Evolutionary conservation across 2,888 invertebrate species (phyloP), one percentile per base, ranked within the genome.

Genomic region (Phyllotreta striolata): DNA sequence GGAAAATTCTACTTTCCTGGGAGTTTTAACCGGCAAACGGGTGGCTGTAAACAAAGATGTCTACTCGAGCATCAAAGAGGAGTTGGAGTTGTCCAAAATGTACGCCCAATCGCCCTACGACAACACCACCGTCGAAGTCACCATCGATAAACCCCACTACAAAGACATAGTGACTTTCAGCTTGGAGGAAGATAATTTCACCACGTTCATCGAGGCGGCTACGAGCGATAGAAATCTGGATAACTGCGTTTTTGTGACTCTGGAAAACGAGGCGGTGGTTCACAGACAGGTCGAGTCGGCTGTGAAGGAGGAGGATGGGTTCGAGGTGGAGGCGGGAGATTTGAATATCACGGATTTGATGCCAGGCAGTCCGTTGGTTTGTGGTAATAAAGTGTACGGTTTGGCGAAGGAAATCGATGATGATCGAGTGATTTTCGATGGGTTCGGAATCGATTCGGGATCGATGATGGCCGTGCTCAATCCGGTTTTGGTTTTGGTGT

Each of bases 361-460:
- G 43, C 34, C 62, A 38, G 73, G 73, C 0, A 72, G 72, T 62
- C 67, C 72, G 0, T 52, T 73, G 38, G 64, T 73, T 49, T 73
- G 73, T 47, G 59, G 70, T 8, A 51, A 66, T 35, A 68, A 70
- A 46, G 63, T 72, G 1, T 72, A 70, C 46, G 73, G 71, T n/a
- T 60, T 73, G 24, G 69, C 70, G 9, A 67, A 65, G 57, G 67
- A 70, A 56, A 49, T 66, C 3, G 60, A 35, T 6, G 55, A 63
- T 3, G 43, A 40, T 7, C 38, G 58, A 34, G 51, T 68, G 8
- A 37, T 66, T 49, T 62, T 68, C 24, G 68, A 68, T 46, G 49
- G 62, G 8, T 66, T 68, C 44, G 3, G 37, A 52, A 10, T 52
- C 10, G 8, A 52, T 52, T 52, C 52, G 8, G 52, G 38, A 38